Base-by-base conservation (phyloP, 2,888 invertebrate species). In the Drosophila anomelani region DNA sequence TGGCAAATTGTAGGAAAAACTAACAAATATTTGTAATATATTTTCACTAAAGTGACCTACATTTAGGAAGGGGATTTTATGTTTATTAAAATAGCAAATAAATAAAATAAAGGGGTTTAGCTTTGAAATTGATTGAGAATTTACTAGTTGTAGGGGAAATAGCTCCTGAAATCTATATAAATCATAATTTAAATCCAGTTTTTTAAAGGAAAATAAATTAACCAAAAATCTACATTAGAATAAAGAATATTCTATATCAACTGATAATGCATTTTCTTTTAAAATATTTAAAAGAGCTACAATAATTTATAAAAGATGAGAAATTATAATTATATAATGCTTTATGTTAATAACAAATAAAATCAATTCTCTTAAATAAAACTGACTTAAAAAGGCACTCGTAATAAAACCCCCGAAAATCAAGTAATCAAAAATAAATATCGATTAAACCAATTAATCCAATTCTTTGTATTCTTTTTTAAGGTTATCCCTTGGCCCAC, bases 11-110 rank as follows among this genome's bases (percentile, higher is more conserved):
- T 17, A 41, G 12, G n/a, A 34, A 34, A 34, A 34, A 39, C 15
- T 23, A 34, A 23, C 4, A 32, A 23, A 23, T 6, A 23, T n/a
- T 56, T 23, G 8, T 7, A 53, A 32, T 23, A n/a, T 41, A 15
- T 17, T 54, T n/a, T n/a, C n/a, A 9, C 13, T 13, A 15, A 17
- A 34, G 34, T 61, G 61, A 61, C 61, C 58, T 17, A 55, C 4
- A 39, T 54, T 38, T 34, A 1, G 0, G 15, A 9, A 15, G 13
- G 13, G 8, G 13, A 13, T 51, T 34, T 17, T 17, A 47, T 10
- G 47, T 17, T 49, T 49, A 32, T 8, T 10, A 3, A 17, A 29
- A 17, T 32, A 12, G 17, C 0, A 39, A 8, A 17, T 4, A 26
- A 26, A 32, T 23, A 2, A 23, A 4, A 2, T 23, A 1, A 1